Evolutionary conservation across 1,140 invertebrate species (phyloP).

Genomic region (Popillia japonica): DNA sequence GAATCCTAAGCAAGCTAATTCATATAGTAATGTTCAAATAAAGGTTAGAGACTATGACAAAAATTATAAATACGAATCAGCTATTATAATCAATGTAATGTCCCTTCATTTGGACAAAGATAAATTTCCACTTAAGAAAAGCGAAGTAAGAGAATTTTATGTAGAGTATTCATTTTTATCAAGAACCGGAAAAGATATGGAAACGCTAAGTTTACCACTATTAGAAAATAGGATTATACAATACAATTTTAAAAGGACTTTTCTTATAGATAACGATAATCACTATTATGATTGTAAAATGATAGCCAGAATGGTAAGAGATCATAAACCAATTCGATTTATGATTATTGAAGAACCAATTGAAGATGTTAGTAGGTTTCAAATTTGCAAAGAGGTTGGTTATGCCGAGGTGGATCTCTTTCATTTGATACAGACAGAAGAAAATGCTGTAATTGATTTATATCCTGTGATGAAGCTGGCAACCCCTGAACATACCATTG

Average conservation of each 20-base stretch:
- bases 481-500: conserved; percentile 37
- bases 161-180: conserved; percentile 47
- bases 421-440: conserved; percentile 44
- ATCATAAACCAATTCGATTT: conserved; percentile 45
- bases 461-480: conserved; percentile 40
- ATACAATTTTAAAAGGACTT: conserved; percentile 45
- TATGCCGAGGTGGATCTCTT: conserved; percentile 41
- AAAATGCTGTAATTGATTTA: conserved; percentile 32
- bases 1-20: not conserved
- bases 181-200: conserved; percentile 42
- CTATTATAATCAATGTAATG: conserved; percentile 43
- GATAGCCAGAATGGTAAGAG: conserved; percentile 44
- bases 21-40: not conserved
- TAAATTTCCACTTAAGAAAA: conserved; percentile 27
- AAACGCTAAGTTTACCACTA: conserved; percentile 41
- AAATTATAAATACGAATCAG: conserved; percentile 23
- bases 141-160: conserved; percentile 44
- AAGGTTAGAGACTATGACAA: conserved; percentile 18
- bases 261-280: conserved; percentile 41
- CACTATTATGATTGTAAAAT: conserved; percentile 37
- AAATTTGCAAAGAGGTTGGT: conserved; percentile 44
- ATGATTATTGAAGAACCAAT: conserved; percentile 46
- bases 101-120: conserved; percentile 43
- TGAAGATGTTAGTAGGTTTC: conserved; percentile 39
- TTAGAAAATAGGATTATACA: conserved; percentile 38